Evolutionary conservation across 2,888 invertebrate species (phyloP), one percentile per base, ranked within the genome.

Genomic region (Ennomos quercinarius): DNA sequence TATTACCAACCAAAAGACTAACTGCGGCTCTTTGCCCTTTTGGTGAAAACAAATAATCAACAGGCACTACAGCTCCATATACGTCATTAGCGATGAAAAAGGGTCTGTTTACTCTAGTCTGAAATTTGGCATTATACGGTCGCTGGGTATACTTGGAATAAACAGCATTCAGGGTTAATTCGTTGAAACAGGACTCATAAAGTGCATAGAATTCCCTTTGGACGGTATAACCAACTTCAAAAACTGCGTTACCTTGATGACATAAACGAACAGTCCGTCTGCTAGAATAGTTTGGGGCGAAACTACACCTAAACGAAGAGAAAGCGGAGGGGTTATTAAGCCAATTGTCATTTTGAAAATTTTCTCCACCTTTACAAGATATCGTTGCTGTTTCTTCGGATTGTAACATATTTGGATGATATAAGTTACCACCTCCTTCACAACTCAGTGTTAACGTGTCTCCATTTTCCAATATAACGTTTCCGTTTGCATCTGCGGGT

Each of bases 81-180:
- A 77, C 70, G 10, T 80, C 68, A 47, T 86, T 76, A 1, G 84
- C 80, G 36, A 80, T 78, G 42, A 92, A 92, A 53, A 74, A 89
- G 0, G 91, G 90, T 11, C 91, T 74, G 0, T 73, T 74, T 0
- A 91, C 89, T 73, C 65, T 81, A 0, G 85, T 86, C 71, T 91
- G 90, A 53, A 73, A 92, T n/a, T 78, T 63, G 8, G 86, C 80
- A 49, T 91, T 92, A 64, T 86, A 92, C 1, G 89, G 81, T 63
- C 86, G 87, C 58, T 91, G 92, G 0, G 84, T 85, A 46, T 91
- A 90, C 48, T 82, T 88, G 0, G 91, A 86, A 63, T 89, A 92
- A 2, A 91, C 64, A 1, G 78, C 74, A 43, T 75, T 83, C 0
- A 86, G 64, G 6, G 36, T 56, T 2, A 36, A 60, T 65, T 85